phyloP scores from a whole-genome alignment of 2,113 vertebrate species.

The Esox niger region DNA sequence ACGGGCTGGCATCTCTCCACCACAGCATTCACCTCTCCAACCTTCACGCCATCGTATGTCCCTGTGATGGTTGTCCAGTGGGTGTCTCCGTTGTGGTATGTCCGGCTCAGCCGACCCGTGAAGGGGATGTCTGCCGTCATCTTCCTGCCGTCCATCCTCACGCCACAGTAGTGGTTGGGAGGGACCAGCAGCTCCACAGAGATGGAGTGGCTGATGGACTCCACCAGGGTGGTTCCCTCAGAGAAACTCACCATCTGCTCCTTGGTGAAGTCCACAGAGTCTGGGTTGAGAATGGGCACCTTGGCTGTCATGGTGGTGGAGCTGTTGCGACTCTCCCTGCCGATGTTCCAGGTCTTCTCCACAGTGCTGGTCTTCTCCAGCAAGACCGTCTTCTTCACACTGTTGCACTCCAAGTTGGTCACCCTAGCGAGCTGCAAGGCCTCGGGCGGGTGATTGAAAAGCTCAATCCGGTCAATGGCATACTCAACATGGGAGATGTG shows the following conservation, averaged over 20 bases:
- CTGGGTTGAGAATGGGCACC: constrained; percentile 43
- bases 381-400: constrained; percentile 38
- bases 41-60: constrained; percentile 41
- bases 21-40: constrained; percentile 47
- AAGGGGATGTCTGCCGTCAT: constrained; percentile 52
- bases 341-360: constrained; percentile 51
- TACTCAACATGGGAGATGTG: constrained; percentile 45
- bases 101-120: constrained; percentile 41
- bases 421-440: constrained; percentile 37
- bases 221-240: constrained; percentile 34
- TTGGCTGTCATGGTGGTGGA: constrained; percentile 39
- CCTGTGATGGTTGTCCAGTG: constrained; percentile 46
- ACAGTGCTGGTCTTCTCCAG: constrained; percentile 35
- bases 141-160: constrained; percentile 47
- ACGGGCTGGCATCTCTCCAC: constrained; percentile 48
- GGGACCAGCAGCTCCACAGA: constrained; percentile 35
- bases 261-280: constrained; percentile 40
- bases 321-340: constrained; percentile 30
- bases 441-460: constrained; percentile 36
- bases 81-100: constrained; percentile 38
- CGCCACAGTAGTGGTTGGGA: constrained; percentile 51
- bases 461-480: constrained; percentile 30
- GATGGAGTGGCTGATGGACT: constrained; percentile 42
- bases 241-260: constrained; percentile 45
- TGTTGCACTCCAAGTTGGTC: constrained; percentile 46